Evolutionary conservation across 2,888 invertebrate genomes (phyloP), one percentile per base, ranked within the genome.

Genomic region (Rhagonycha lutea): DNA sequence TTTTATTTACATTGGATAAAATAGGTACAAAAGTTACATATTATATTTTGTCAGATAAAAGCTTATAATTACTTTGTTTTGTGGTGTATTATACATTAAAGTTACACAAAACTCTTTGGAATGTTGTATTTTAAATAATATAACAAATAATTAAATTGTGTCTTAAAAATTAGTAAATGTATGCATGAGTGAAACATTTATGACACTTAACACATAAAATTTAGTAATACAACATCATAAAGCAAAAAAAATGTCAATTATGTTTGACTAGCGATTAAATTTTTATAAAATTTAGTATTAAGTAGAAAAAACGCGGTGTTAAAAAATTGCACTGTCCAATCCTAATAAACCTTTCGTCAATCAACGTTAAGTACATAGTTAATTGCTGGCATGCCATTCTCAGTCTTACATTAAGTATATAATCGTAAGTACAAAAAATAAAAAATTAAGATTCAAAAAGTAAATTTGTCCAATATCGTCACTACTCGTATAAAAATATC

Each of bases 401-500:
- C 47, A 47, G 47, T 47, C 47, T 47, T 47, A 47, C 47, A 47
- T 47, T 5, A 32, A 32, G 47, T 47, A 47, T n/a, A 47, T n/a
- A 47, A 47, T 47, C n/a, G 61, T 68, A 71, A 60, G 63, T 68
- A 29, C 62, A 32, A 26, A 32, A 63, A 74, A 47, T 14, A 24
- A 24, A n/a, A 47, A 11, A 73, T 60, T 61, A 14, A 14, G 67
- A 47, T 12, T 14, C 29, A 12, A 74, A 47, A 69, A 65, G 71
- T 61, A 65, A 74, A 72, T 72, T 29, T 72, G 74, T 26, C 24
- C 60, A 14, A 28, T n/a, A 29, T 65, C 32, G 18, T 23, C 12
- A 29, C 60, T 63, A 68, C 26, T 24, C 32, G 14, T 76, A 75
- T 61, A 75, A 75, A 71, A 71, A 72, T 72, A 75, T 68, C 71